These are phyloP conservation scores for Amphipyra tragopoginis DNA, from an alignment of 2,888 invertebrate genomes.

Conservation along the genomic window DNA sequence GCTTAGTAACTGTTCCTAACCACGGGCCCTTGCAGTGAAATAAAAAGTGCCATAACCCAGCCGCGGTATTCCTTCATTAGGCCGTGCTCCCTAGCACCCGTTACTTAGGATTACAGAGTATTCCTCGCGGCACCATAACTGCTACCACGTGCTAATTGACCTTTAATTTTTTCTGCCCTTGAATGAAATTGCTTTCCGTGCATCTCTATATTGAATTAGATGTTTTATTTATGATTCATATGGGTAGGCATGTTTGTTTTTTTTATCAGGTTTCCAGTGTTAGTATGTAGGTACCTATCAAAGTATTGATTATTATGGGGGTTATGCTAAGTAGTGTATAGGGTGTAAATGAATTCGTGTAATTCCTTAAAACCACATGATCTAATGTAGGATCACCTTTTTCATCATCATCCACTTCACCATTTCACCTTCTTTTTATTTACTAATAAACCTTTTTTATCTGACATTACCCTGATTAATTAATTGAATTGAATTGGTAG, in stretches of 20 bases:
- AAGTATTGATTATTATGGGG: too few species aligned
- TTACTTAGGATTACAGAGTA: constrained; percentile 27
- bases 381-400: too few species aligned
- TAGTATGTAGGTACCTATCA: neutral
- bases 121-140: constrained; percentile 8
- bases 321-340: too few species aligned
- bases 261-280: neutral
- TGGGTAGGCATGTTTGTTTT: neutral
- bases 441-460: too few species aligned
- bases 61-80: constrained; percentile 35
- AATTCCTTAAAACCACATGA: too few species aligned
- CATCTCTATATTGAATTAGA: neutral
- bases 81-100: constrained; percentile 4
- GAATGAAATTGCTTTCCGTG: neutral
- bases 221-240: constrained; percentile 6
- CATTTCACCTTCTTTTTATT: too few species aligned
- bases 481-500: too few species aligned
- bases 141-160: constrained; percentile 21
- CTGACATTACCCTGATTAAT: too few species aligned
- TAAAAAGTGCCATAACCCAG: constrained; percentile 60
- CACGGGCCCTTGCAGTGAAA: constrained; percentile 48
- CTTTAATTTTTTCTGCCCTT: constrained; percentile 24
- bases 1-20: constrained; percentile 68
- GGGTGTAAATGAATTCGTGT: too few species aligned
- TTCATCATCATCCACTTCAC: too few species aligned